A percentile compares a stretch with the other conserved stretches of the same genome.
phyloP scores from a whole-genome alignment of 2,113 vertebrate species.

The Rhodinocichla rosea region DNA sequence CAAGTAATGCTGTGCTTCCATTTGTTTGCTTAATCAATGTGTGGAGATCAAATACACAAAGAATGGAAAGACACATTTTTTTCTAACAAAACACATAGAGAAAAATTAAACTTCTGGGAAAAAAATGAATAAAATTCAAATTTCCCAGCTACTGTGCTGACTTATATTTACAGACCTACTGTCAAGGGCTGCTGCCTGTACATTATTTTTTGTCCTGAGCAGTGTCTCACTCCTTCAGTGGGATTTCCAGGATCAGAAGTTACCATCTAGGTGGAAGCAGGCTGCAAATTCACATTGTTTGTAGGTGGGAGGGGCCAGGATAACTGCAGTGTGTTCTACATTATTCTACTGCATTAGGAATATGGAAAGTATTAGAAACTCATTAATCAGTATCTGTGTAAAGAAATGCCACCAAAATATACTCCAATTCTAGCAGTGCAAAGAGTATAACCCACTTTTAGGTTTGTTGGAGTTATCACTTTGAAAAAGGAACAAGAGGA shows the following conservation, averaged over 20 bases:
- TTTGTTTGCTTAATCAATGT: background rate
- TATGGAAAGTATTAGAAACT: background rate
- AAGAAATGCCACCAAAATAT: background rate
- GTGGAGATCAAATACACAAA: background rate
- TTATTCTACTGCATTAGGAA: background rate
- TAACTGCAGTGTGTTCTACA: background rate
- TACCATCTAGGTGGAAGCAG: background rate
- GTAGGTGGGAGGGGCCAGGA: background rate
- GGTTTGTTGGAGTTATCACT: background rate
- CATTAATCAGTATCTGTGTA: background rate
- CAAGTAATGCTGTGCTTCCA: background rate
- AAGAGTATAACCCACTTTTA: background rate
- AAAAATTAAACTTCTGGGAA: background rate
- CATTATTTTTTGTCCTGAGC: background rate
- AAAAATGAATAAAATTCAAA: background rate
- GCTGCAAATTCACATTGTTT: rapidly evolving
- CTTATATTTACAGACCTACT: background rate
- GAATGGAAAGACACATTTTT: background rate
- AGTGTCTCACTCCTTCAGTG: background rate
- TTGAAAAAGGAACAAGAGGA: background rate
- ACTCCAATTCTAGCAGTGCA: background rate
- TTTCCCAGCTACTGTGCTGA: background rate
- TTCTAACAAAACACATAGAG: background rate
- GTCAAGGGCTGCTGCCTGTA: background rate
- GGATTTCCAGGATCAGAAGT: background rate